phyloP scores from a whole-genome alignment of 1,140 invertebrate genomes.

The Dufourea novaeangliae region DNA sequence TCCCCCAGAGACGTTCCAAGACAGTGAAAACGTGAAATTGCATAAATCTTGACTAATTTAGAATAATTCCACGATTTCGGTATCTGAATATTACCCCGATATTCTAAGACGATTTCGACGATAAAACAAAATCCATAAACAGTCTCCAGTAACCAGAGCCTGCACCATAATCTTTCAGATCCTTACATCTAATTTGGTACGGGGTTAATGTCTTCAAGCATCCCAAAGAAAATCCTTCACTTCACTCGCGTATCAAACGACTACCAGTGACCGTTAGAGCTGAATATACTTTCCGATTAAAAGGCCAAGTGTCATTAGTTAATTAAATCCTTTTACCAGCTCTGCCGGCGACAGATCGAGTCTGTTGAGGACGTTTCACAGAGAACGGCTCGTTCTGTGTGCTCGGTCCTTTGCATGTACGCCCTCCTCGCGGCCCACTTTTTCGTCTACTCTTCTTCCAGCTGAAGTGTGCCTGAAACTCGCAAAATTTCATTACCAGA shows the following conservation, averaged over 20 bases:
- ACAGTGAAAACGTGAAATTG: neutral
- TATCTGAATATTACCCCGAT: no score
- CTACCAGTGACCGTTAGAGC: neutral
- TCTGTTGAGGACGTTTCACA: neutral
- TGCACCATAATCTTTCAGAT: no score
- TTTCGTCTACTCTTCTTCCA: neutral
- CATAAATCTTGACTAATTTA: neutral
- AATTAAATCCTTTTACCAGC: neutral
- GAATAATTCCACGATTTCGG: neutral
- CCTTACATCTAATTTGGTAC: no score
- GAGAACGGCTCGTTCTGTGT: neutral
- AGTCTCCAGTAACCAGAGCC: no score
- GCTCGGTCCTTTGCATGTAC: neutral
- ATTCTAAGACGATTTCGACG: no score
- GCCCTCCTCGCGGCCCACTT: neutral
- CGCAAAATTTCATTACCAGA: slow-evolving; percentile 12
- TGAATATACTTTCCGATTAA: neutral
- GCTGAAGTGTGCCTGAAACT: neutral
- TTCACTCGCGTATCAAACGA: no score
- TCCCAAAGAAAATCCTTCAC: no score
- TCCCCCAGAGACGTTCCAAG: neutral
- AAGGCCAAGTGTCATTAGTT: neutral
- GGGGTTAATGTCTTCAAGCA: no score
- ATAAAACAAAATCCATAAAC: no score
- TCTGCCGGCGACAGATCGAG: neutral